phyloP scores from a whole-genome alignment of 1,140 invertebrate genomes.

The honey bee (Apis mellifera) region DNA sequence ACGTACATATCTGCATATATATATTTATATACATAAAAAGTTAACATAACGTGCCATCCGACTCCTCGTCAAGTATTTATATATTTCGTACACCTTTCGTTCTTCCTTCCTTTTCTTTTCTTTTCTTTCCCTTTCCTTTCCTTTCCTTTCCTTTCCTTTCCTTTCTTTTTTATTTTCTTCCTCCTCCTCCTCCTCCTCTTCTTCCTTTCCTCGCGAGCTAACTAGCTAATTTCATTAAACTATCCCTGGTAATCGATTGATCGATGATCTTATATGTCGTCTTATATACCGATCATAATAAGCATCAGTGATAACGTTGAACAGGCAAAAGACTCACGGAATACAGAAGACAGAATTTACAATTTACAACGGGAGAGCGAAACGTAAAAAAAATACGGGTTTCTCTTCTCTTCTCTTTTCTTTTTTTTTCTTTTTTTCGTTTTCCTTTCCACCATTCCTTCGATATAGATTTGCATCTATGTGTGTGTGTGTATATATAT shows the following conservation, averaged over 20 bases:
- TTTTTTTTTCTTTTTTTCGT: neutral
- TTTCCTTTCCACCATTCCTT: neutral
- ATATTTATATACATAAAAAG: constrained; percentile 77
- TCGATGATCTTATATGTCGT: constrained; percentile 15
- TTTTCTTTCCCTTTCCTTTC: neutral
- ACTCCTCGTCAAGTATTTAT: constrained; percentile 61
- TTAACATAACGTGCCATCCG: constrained; percentile 78
- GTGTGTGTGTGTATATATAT: too few species aligned
- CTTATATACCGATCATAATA: constrained; percentile 16
- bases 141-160: constrained; percentile 1
- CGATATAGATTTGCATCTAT: constrained; percentile 44
- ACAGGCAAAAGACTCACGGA: constrained; percentile 22
- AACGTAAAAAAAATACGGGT: constrained; percentile 58
- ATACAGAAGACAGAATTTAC: constrained; percentile 23
- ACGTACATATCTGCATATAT: constrained; percentile 51
- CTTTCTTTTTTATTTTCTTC: too few species aligned
- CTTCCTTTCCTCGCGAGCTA: neutral
- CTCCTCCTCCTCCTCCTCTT: neutral
- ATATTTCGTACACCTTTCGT: constrained; percentile 75
- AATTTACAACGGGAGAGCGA: constrained; percentile 45
- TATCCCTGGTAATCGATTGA: constrained; percentile 42
- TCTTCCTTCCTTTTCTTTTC: neutral
- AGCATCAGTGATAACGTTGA: constrained; percentile 42
- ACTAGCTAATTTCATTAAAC: constrained; percentile 59
- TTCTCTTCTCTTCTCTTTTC: neutral